Conservation (phyloP, 1,140 invertebrate species). For the Brachionus koreanus region DNA sequence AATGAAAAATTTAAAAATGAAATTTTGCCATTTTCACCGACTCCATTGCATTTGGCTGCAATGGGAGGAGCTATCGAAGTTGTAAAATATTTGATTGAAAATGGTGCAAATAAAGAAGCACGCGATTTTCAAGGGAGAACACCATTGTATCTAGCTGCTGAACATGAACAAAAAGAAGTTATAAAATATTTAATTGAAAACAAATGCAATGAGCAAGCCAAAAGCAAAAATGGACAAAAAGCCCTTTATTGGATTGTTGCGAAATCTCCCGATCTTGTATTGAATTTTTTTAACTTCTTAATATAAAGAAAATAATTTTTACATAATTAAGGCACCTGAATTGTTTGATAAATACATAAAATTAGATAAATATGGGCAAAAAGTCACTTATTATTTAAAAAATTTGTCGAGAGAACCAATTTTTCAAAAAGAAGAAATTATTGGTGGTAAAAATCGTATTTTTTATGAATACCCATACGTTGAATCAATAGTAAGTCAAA, state of each 20-base stretch:
- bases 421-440: too few species aligned
- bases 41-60: too few species aligned
- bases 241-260: constrained; percentile 22
- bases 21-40: too few species aligned
- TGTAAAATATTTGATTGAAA: too few species aligned
- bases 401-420: neutral
- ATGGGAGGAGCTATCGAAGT: too few species aligned
- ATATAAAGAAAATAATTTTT: too few species aligned
- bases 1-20: too few species aligned
- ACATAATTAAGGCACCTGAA: neutral
- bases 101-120: neutral
- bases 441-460: too few species aligned
- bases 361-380: neutral
- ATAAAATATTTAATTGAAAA: neutral
- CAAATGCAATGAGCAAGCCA: neutral
- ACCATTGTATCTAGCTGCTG: constrained; percentile 10
- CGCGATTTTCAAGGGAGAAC: neutral
- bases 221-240: neutral
- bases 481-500: constrained; percentile 37
- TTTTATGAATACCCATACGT: neutral
- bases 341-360: neutral
- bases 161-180: neutral
- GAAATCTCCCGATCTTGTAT: neutral
- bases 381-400: neutral
- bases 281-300: neutral